Conservation (phyloP, 53 echinoderm and acorn worm species). For the Apostichopus leukothele region DNA sequence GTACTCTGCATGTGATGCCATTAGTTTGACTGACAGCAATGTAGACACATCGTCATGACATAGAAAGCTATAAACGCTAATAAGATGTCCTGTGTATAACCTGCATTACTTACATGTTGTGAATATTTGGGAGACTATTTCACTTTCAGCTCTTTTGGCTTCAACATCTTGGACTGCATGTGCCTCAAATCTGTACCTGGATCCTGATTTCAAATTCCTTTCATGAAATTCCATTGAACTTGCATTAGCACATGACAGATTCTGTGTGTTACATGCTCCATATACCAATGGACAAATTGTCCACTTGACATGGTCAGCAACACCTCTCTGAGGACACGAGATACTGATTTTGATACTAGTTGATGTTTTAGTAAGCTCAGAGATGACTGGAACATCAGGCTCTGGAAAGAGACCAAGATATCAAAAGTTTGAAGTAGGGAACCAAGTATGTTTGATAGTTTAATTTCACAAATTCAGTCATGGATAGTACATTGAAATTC, state of each 20-base stretch:
- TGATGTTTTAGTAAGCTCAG: background rate
- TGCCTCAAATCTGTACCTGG: background rate
- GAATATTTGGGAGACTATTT: background rate
- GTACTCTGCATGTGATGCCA: too few relatives aligned
- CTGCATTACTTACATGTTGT: conserved; percentile 10
- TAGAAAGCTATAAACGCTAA: too few relatives aligned
- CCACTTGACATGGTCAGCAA: background rate
- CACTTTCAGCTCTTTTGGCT: background rate
- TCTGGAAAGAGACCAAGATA: background rate
- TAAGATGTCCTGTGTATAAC: too few relatives aligned
- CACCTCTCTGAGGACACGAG: background rate
- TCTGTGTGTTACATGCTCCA: background rate
- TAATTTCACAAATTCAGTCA: too few relatives aligned
- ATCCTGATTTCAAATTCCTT: background rate
- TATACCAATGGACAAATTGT: background rate
- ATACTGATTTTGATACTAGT: background rate
- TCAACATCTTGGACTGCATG: background rate
- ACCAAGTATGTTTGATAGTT: too few relatives aligned
- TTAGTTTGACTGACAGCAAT: too few relatives aligned
- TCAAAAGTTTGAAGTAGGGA: background rate
- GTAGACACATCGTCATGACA: too few relatives aligned
- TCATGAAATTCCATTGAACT: background rate
- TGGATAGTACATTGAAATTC: too few relatives aligned
- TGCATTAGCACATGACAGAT: background rate
- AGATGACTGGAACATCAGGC: background rate